phyloP scores from a whole-genome alignment of 2,113 vertebrate genomes.

The Stegastes partitus region DNA sequence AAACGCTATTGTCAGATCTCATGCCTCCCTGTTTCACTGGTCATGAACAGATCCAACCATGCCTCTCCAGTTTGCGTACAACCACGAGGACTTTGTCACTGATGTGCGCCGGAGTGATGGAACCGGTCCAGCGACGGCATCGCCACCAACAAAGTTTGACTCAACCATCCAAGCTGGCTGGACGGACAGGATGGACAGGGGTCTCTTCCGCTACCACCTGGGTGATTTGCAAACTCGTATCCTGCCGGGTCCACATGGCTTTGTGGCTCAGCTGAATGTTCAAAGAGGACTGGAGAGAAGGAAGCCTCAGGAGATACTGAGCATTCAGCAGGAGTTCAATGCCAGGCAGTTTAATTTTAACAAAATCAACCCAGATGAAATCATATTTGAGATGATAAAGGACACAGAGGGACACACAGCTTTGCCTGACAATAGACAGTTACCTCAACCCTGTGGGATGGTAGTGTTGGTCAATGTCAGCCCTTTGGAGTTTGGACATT shows the following conservation, averaged over 20 bases:
- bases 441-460: slow-evolving; percentile 48
- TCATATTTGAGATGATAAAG: slow-evolving; percentile 86
- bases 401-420: not conserved
- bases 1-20: not conserved
- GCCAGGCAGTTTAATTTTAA: slow-evolving; percentile 90
- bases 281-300: slow-evolving; percentile 87
- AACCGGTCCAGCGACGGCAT: not conserved
- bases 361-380: slow-evolving; percentile 85
- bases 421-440: not conserved
- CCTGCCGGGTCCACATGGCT: slow-evolving; percentile 84
- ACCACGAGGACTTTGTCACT: slow-evolving; percentile 79
- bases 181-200: slow-evolving; percentile 86
- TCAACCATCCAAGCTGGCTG: slow-evolving; percentile 81
- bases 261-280: slow-evolving; percentile 91
- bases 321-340: slow-evolving; percentile 88
- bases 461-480: slow-evolving; percentile 90
- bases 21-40: slow-evolving; percentile 4
- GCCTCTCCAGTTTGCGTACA: slow-evolving; percentile 83
- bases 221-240: slow-evolving; percentile 84
- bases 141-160: slow-evolving; percentile 84
- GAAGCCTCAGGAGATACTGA: slow-evolving; percentile 88
- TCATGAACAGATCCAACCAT: slow-evolving; percentile 48
- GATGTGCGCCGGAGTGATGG: slow-evolving; percentile 9
- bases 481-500: slow-evolving; percentile 91
- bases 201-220: slow-evolving; percentile 90